Base-by-base conservation (phyloP, 2,113 vertebrate species). In the Campylorhamphus procurvoides region DNA sequence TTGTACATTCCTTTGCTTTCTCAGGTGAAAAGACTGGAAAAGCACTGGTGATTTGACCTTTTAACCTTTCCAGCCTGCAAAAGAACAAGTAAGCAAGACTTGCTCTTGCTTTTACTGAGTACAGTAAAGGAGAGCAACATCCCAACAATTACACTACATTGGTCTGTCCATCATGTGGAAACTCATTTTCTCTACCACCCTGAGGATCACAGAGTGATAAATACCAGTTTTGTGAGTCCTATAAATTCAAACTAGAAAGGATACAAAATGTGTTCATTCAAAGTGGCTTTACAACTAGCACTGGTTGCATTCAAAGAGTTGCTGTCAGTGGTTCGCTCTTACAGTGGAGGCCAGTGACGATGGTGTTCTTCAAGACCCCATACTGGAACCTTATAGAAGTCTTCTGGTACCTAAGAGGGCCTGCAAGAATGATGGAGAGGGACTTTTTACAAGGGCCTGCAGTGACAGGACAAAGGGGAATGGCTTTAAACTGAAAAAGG, bases 291-390 rank as follows among this genome's bases (percentile, higher is more conserved):
- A 81, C 33, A 50, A 14, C 47, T 78, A 75, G 20, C 8, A n/a
- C 0, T 66, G 7, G 15, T 35, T 1, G 0, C 35, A 63, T 35
- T 72, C 29, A 17, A 39, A 72, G 35, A 68, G 23, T 8, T 64
- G n/a, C 1, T 1, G 55, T 52, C 14, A 56, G 18, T 9, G 6
- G 15, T 28, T 69, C 1, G 0, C 7, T 11, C 2, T 44, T 42
- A 1, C 2, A 14, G 6, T 18, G 20, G 37, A 59, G 7, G 72
- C 9, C 24, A 18, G 55, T 33, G 39, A 60, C 0, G 1, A 44
- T 12, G 16, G 3, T 23, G 4, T 37, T 12, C 15, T 27, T 47
- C 53, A 73, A 4, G 6, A 22, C 33, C 50, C 28, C 0, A 0
- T 69, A 31, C 3, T 33, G 10, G 29, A 5, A 84, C 10, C 17